Base-by-base conservation (phyloP, 2,113 vertebrate genomes). In the Lipophrys pholis region DNA sequence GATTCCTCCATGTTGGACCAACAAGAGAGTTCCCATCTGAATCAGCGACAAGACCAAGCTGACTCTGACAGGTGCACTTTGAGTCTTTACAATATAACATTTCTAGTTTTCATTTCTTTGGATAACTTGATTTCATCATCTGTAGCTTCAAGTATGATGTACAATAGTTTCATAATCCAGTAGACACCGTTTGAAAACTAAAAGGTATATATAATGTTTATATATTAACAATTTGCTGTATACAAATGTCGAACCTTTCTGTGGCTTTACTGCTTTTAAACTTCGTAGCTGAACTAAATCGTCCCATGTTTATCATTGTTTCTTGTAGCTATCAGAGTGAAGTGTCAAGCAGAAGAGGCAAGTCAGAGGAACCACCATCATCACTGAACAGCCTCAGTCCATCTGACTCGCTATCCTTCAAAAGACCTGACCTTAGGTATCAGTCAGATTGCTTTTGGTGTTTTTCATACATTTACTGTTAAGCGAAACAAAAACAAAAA, bases 371-470 rank as follows among this genome's bases (percentile, higher is more conserved):
- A 2, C 84, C 91, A 9, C 91, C 92, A 6, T 82, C 91, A 0
- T 88, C 94, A 46, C 88, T 92, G 71, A 93, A 94, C 83, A 96
- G 91, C 73, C 90, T 91, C 70, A 96, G 91, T 87, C 94, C 91
- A 9, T 94, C 94, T 51, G 95, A 96, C 60, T 95, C 94, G 12
- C 91, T 93, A 30, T 93, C 94, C 49, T 94, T 94, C 46, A 96
- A 93, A 85, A 92, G 90, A 89, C 93, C 92, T 3, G 88, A 94
- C 78, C 80, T 90, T 80, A 96, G 96, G 97, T 98, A 89, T 11
- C 11, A 2, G 7, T 17, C 17, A 42, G 2, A 5, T 14, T n/a
- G 43, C 3, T 48, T 52, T 50, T 3, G 16, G n/a, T 55, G 8
- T 53, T 53, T 49, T 61, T 9, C 0, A 8, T 64, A 55, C 7